Percentiles rank a stretch among this genome's conserved stretches.
Evolutionary conservation across 2,797 vertebrate genomes (phyloP).

Genomic region (Alcedo quadribrachys): DNA sequence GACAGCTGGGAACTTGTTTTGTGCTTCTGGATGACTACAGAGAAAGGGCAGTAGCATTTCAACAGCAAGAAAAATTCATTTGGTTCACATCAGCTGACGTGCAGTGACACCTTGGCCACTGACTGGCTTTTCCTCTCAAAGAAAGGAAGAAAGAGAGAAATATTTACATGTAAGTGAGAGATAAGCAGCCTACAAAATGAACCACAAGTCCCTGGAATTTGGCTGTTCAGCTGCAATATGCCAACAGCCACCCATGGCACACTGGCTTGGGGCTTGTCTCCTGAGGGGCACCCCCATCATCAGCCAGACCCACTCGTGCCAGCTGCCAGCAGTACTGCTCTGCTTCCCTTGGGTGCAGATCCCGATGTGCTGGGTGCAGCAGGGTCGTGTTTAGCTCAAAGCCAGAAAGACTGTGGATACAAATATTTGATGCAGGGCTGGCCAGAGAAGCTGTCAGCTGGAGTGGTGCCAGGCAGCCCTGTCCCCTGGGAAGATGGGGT

Average conservation of each 20-base stretch:
- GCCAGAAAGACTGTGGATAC: neutral
- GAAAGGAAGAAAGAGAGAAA: neutral
- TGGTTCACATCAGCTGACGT: neutral
- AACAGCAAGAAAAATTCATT: neutral
- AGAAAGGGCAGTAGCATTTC: neutral
- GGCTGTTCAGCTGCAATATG: neutral
- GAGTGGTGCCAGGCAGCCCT: neutral
- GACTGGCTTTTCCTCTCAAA: neutral
- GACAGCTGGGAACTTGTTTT: neutral
- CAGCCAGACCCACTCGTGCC: fast-evolving
- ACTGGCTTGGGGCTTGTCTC: neutral
- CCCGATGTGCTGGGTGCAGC: fast-evolving
- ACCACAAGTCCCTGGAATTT: neutral
- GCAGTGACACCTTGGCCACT: neutral
- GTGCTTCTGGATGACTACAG: neutral
- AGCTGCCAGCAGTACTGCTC: neutral
- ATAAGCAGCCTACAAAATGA: neutral
- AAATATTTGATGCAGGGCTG: neutral
- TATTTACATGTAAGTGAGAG: fast-evolving
- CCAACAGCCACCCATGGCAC: fast-evolving
- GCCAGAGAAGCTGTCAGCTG: neutral
- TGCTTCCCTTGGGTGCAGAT: neutral
- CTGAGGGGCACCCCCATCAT: neutral
- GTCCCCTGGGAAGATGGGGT: neutral
- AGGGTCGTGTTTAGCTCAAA: neutral